Percentiles rank a stretch among this genome's conserved stretches.
phyloP scores from a whole-genome alignment of 2,113 vertebrate species.

The Laterallus jamaicensis region DNA sequence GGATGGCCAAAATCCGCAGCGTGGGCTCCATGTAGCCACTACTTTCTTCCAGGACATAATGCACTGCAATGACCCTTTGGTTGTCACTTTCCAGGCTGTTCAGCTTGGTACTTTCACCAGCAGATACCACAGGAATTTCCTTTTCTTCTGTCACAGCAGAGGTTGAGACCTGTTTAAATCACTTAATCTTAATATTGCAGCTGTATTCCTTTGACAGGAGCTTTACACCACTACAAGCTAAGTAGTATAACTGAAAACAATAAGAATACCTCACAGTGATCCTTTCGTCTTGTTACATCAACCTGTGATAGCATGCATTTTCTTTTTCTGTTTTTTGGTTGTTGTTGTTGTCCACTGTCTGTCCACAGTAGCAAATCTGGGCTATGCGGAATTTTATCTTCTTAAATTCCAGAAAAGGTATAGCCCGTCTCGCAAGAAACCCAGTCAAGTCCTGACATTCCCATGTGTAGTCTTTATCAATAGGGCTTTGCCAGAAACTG shows the following conservation, averaged over 20 bases:
- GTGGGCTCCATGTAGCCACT: slow-evolving; percentile 98
- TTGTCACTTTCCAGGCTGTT: slow-evolving; percentile 52
- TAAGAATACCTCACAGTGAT: background rate
- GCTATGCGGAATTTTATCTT: background rate
- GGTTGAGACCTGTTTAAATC: slow-evolving; percentile 86
- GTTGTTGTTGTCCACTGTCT: too few species aligned
- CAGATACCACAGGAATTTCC: slow-evolving; percentile 69
- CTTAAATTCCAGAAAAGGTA: background rate
- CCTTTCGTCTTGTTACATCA: background rate
- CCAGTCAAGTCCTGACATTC: background rate
- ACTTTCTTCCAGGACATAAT: slow-evolving; percentile 94
- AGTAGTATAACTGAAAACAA: background rate
- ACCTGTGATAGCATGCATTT: background rate
- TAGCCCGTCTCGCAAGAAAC: background rate
- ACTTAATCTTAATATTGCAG: background rate
- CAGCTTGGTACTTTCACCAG: slow-evolving; percentile 45
- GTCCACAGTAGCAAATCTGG: background rate
- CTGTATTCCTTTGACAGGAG: background rate
- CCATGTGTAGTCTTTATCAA: background rate
- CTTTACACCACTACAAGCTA: background rate
- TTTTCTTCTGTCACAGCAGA: slow-evolving; percentile 88
- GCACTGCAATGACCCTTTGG: slow-evolving; percentile 78
- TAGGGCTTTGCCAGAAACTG: background rate
- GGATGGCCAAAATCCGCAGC: slow-evolving; percentile 87
- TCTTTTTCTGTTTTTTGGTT: background rate